Base-by-base conservation (phyloP, 2,797 vertebrate species). In the Brotula barbata region DNA sequence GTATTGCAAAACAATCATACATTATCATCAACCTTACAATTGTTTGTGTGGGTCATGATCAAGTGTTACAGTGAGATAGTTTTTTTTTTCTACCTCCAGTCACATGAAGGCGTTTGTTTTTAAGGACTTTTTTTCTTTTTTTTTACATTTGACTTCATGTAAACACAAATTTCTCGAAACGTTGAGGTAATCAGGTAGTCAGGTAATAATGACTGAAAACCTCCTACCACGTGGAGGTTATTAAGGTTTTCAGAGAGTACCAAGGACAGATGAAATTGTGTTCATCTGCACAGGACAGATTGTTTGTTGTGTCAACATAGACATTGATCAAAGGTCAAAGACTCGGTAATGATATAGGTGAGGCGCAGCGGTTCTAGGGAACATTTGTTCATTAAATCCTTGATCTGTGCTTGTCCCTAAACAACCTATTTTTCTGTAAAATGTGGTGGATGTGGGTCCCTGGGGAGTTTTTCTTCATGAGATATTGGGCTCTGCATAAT, bases 61-160 rank as follows among this genome's bases (percentile, higher is more conserved):
- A n/a, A n/a, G n/a, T n/a, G n/a, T n/a, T n/a, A n/a, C n/a, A n/a
- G n/a, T n/a, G n/a, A n/a, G n/a, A n/a, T n/a, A n/a, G n/a, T n/a
- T n/a, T n/a, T n/a, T n/a, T n/a, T n/a, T 79, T 92, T 93, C 58
- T 96, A 96, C 82, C 64, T 87, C 46, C 52, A 0, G 25, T 89
- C 91, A 28, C 84, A 90, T 16, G 81, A 68, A 37, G 94, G 93
- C 31, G 87, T 95, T n/a, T 64, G 80, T 90, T 6, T 71, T 97
- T 71, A 91, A 76, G 76, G 91, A 89, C 81, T 97, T 90, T 78
- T 80, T 87, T 61, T 84, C 90, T 0, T 88, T 81, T 97, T 90
- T 78, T 80, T 87, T 61, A 84, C 90, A 0, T 88, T 91, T 72
- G 82, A 91, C 74, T 95, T 95, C 89, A 93, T 94, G 95, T 97